These are phyloP conservation scores for Exephanes ischioxanthus DNA, from an alignment of 2,888 invertebrate genomes.

Conservation along the genomic window DNA sequence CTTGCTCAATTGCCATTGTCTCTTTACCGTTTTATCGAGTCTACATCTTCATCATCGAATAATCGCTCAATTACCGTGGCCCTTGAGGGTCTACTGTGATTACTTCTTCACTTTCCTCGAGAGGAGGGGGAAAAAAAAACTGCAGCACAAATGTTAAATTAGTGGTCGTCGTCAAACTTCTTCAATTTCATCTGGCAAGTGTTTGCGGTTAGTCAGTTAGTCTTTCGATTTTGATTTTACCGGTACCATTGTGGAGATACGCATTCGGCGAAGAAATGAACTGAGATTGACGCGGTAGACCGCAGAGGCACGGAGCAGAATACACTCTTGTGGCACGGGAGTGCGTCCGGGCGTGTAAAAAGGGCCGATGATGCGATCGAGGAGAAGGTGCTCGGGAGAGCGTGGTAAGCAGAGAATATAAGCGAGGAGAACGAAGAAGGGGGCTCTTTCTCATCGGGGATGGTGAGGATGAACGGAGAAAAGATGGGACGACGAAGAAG, in stretches of 20 bases:
- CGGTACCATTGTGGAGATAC: background rate
- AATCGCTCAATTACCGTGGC: conserved; percentile 23
- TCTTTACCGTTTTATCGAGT: conserved; percentile 26
- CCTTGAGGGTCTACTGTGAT: background rate
- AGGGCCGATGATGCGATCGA: conserved; percentile 36
- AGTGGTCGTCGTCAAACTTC: conserved; percentile 30
- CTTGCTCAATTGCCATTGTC: conserved; percentile 21
- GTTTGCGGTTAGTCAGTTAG: conserved; percentile 38
- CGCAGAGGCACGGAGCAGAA: conserved; percentile 36
- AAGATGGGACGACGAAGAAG: conserved; percentile 47
- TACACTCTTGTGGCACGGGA: conserved; percentile 16
- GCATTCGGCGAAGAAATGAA: conserved; percentile 28
- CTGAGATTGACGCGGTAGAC: conserved; percentile 53
- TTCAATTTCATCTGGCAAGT: conserved; percentile 33
- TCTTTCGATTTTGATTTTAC: conserved; percentile 41
- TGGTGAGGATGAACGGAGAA: conserved; percentile 46
- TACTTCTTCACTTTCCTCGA: background rate
- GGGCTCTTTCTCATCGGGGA: conserved; percentile 10
- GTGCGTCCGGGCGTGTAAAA: conserved; percentile 39
- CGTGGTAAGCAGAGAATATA: conserved; percentile 41
- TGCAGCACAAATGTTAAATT: conserved; percentile 8
- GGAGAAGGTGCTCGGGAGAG: conserved; percentile 15
- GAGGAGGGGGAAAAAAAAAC: background rate
- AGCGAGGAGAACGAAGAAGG: conserved; percentile 61
- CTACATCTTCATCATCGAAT: conserved; percentile 31